These are phyloP conservation scores for Achatina immaculata DNA, from an alignment of 1,140 invertebrate species.

Conservation along the genomic window DNA sequence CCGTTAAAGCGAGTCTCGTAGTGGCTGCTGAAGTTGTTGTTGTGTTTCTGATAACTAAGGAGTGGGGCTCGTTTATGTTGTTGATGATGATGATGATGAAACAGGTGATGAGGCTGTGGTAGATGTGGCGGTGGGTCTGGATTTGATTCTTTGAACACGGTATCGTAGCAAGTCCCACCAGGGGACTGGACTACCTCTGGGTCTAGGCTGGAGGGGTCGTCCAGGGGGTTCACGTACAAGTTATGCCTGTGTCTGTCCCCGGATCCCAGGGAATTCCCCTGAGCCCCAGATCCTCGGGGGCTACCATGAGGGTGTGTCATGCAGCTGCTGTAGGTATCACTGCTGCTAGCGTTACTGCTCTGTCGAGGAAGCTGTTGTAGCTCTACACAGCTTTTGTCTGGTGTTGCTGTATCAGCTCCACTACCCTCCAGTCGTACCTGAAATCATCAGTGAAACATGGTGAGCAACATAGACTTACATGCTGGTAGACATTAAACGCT, in stretches of 20 bases:
- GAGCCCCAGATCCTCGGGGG: slow-evolving; percentile 50
- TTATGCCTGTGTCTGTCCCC: slow-evolving; percentile 74
- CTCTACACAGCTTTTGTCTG: slow-evolving; percentile 77
- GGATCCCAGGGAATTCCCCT: not conserved
- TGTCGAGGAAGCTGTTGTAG: slow-evolving; percentile 77
- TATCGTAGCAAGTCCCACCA: slow-evolving; percentile 35
- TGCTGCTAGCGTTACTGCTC: slow-evolving; percentile 76
- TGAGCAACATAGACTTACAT: no score
- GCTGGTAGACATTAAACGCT: no score
- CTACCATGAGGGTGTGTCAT: slow-evolving; percentile 84
- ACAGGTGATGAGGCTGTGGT: slow-evolving; percentile 36
- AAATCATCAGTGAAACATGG: not conserved
- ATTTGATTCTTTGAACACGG: slow-evolving; percentile 36
- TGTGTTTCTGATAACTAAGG: slow-evolving; percentile 18
- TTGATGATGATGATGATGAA: slow-evolving; percentile 44
- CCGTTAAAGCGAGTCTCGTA: slow-evolving; percentile 24
- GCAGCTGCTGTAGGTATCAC: slow-evolving; percentile 94
- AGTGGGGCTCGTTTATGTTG: slow-evolving; percentile 13
- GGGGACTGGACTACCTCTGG: slow-evolving; percentile 31
- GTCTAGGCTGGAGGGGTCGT: slow-evolving; percentile 70
- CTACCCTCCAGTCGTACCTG: slow-evolving; percentile 25
- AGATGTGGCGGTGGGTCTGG: slow-evolving; percentile 33
- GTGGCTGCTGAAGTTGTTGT: slow-evolving; percentile 26
- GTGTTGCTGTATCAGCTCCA: not conserved
- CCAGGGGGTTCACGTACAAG: slow-evolving; percentile 92